Evolutionary conservation across 2,888 invertebrate genomes (phyloP), one percentile per base, ranked within the genome.

Genomic region (Caenorhabditis japonica): DNA sequence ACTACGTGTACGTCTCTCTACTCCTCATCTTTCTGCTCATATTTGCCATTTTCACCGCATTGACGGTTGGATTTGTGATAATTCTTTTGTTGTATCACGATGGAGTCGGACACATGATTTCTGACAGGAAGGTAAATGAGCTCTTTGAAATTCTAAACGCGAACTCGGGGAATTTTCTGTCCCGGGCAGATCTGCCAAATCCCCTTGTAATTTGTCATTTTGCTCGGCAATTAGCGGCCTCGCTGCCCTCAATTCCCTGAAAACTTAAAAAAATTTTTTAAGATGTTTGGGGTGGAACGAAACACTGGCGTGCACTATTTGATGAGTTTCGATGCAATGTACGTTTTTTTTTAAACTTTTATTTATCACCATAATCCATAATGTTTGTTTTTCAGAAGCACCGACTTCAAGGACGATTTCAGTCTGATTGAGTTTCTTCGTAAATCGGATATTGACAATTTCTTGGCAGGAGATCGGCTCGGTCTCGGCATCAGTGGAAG

Each of bases 401-500:
- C 25, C 10, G 56, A 51, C 23, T 71, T 71, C 46, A 44, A 44
- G 19, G 71, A 71, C 36, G 64, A 72, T 13, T 72, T 72, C 33
- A 72, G 72, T 64, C 13, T 72, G 30, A 72, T 72, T 21, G 72
- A 72, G 30, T 72, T 64, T 38, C 43, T 72, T 27, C 52, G 72
- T 34, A 58, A 49, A n/a, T 27, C 72, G 4, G 72, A 72, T 44
- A 47, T 72, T 7, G 72, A 72, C 36, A 47, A 55, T 2, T 58
- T 72, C 12, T 21, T 72, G 21, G 62, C 62, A 19, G 71, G 13
- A 7, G 68, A 68, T 44, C 38, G 46, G 13, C 53, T 64, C 10
- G 27, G 17, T 17, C 39, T 33, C 4, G 25, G 23, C 0, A 47
- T 64, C 10, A 39, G 38, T n/a, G 62, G 62, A 41, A 36, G 62